phyloP scores from a whole-genome alignment of 1,140 invertebrate species.

The Battus philenor region DNA sequence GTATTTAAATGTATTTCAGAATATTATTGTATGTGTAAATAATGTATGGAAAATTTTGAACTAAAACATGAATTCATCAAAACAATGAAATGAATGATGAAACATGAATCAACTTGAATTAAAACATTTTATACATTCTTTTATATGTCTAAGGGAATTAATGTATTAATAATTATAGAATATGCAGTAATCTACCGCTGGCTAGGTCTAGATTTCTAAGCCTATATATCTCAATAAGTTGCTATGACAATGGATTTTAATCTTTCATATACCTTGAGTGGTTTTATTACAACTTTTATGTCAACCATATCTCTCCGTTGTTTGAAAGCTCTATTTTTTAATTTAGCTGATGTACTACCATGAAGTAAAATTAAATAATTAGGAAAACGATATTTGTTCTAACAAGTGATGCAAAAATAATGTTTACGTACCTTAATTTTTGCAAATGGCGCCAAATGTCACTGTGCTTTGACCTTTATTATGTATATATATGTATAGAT shows the following conservation, averaged over 20 bases:
- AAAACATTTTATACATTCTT: neutral
- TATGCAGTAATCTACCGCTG: neutral
- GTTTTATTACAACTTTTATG: neutral
- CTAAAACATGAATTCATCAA: neutral
- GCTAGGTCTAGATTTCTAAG: neutral
- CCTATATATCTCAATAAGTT: neutral
- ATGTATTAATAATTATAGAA: neutral
- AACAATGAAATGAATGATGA: slow-evolving; percentile 32
- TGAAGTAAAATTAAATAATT: neutral
- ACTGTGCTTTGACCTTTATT: too few relatives aligned
- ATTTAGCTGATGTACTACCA: neutral
- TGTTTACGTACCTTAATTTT: neutral
- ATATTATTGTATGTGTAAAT: slow-evolving; percentile 7
- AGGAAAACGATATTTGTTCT: neutral
- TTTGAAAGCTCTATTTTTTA: neutral
- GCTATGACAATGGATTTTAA: neutral
- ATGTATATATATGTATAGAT: neutral
- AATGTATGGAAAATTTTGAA: neutral
- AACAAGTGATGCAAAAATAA: neutral
- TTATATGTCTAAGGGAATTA: neutral
- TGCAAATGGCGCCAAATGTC: too few relatives aligned
- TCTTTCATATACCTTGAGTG: neutral
- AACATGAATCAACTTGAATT: too few relatives aligned
- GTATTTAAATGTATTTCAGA: slow-evolving; percentile 32
- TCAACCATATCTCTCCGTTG: neutral